Evolutionary conservation across 2,888 invertebrate species (phyloP), one percentile per base, ranked within the genome.

Genomic region (Scaptomyza polygonia): DNA sequence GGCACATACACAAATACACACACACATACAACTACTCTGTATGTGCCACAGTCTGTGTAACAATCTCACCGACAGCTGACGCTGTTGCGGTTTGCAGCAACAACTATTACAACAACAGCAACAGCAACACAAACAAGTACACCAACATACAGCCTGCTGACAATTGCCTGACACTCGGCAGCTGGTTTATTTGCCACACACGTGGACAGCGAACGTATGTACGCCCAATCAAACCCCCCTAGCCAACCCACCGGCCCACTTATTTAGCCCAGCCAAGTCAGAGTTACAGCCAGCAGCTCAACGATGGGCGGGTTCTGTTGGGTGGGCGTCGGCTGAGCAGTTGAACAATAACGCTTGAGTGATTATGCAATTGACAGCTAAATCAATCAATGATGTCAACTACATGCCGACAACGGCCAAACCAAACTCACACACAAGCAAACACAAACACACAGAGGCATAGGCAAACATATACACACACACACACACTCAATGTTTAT

Each of bases 311-410:
- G 51, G 56, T 21, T 40, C 27, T 1, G 56, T 51, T 68, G 67
- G 80, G 53, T 53, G 67, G 67, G 80, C 76, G 61, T 57, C 68
- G 77, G 71, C 82, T 76, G 76, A 85, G 85, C 79, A 85, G 82
- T 80, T 86, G 74, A 79, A 86, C 89, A 84, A 88, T 89, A 88
- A 83, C 86, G 86, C 87, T 86, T 89, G 89, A 89, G 86, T 86
- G 90, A 89, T 87, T 90, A 89, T 88, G 88, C 89, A 88, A 90
- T 90, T 90, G 90, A 88, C 90, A 89, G 87, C 83, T 88, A 88
- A 90, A 90, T 90, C 90, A 90, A 91, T 90, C 91, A 90, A 87
- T 90, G 86, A 85, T 90, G 89, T 89, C 89, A 90, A 86, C 88
- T 88, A 79, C 86, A 89, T 79, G 83, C 77, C 76, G 72, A 57